Evolutionary conservation across 2,888 invertebrate genomes (phyloP).

Genomic region (Agrochola litura): DNA sequence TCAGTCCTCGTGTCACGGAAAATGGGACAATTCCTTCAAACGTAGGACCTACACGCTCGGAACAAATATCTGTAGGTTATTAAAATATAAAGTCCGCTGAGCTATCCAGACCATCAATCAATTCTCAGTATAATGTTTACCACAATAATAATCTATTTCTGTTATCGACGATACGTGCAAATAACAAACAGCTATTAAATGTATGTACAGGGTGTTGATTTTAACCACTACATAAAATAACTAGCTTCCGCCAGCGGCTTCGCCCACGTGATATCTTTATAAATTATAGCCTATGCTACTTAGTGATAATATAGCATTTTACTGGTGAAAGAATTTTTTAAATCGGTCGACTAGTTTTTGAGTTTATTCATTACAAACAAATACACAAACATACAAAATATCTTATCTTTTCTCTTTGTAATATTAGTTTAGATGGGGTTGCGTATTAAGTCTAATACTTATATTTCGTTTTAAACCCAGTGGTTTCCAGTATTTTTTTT

Average conservation of each 20-base stretch:
- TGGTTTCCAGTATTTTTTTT: background rate
- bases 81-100: constrained; percentile 4
- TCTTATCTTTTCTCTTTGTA: no score
- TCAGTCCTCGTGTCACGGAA: background rate
- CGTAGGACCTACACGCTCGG: no score
- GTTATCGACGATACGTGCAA: constrained; percentile 11
- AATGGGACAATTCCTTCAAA: background rate
- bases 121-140: constrained; percentile 7
- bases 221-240: background rate
- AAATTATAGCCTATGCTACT: no score
- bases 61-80: background rate
- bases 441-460: background rate
- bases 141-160: constrained; percentile 26
- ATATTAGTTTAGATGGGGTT: no score
- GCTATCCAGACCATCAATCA: constrained; percentile 8
- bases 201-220: background rate
- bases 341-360: no score
- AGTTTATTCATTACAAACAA: no score
- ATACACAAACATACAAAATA: no score
- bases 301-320: no score
- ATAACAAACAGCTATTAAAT: constrained; percentile 15
- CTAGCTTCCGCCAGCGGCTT: no score
- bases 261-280: no score
- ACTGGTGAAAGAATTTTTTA: no score
- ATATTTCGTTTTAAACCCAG: background rate